Conservation (phyloP, 2,113 vertebrate species). For the Jaculus jaculus region DNA sequence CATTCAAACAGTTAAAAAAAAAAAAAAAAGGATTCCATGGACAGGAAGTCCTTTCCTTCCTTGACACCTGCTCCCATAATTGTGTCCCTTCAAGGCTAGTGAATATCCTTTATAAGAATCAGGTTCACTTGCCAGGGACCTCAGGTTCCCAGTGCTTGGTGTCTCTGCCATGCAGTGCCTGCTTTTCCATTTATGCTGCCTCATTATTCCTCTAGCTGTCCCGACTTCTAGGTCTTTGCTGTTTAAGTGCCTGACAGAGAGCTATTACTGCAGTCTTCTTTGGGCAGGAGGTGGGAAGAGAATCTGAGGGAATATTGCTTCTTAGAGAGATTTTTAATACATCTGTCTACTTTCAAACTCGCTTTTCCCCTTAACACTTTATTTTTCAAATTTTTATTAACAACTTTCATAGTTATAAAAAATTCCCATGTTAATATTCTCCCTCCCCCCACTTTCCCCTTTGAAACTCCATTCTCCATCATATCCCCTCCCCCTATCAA, state of each 20-base stretch:
- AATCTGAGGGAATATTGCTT: not conserved
- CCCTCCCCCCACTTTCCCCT: too few relatives aligned
- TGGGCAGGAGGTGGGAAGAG: not conserved
- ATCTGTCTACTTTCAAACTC: not conserved
- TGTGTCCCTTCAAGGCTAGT: not conserved
- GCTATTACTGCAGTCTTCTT: not conserved
- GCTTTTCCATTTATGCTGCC: not conserved
- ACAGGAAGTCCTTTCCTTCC: not conserved
- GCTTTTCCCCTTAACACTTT: not conserved
- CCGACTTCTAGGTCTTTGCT: not conserved
- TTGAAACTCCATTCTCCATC: too few relatives aligned
- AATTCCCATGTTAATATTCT: too few relatives aligned
- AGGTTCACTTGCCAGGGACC: not conserved
- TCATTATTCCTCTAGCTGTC: not conserved
- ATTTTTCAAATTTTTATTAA: too few relatives aligned
- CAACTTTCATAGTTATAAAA: too few relatives aligned
- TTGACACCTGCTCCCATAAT: not conserved
- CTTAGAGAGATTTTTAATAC: not conserved
- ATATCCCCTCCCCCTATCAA: too few relatives aligned
- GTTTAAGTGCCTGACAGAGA: not conserved
- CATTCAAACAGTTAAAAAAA: not conserved
- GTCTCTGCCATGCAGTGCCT: too few relatives aligned
- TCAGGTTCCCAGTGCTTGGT: not conserved
- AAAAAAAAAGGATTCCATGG: not conserved
- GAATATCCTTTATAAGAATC: not conserved